phyloP scores from a whole-genome alignment of 2,888 invertebrate species.

The Drosophila rubida region DNA sequence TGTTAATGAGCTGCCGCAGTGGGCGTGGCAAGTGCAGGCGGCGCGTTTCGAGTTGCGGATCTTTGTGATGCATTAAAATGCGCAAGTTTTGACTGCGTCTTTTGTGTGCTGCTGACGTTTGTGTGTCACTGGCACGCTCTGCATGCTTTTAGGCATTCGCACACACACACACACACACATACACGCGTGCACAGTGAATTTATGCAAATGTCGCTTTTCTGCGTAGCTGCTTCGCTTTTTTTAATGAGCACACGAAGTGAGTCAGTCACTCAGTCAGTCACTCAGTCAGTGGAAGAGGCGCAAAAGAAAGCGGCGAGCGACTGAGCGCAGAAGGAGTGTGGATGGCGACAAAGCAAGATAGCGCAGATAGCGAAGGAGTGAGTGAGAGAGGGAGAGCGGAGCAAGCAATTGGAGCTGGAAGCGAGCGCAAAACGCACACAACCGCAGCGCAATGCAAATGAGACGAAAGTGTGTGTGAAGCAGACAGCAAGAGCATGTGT shows the following conservation, averaged over 20 bases:
- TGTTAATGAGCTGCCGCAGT: conserved; percentile 25
- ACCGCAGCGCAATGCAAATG: conserved; percentile 50
- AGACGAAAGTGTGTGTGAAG: conserved; percentile 16
- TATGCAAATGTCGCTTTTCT: conserved; percentile 76
- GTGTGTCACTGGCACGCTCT: conserved; percentile 76
- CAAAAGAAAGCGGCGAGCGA: not conserved
- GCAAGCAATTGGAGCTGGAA: not conserved
- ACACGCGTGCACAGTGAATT: conserved; percentile 35
- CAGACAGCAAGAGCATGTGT: no score
- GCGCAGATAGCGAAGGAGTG: no score
- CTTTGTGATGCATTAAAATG: conserved; percentile 80
- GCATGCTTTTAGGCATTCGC: conserved; percentile 62
- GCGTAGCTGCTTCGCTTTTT: conserved; percentile 74
- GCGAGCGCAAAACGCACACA: conserved; percentile 2
- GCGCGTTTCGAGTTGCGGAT: conserved; percentile 48
- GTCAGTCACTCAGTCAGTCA: no score
- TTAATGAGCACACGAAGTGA: conserved; percentile 67
- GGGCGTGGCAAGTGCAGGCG: not conserved
- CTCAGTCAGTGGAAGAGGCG: no score
- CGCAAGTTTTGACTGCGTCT: conserved; percentile 77
- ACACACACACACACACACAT: conserved; percentile 20
- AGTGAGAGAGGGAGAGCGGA: no score
- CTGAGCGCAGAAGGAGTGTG: not conserved
- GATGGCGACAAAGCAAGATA: no score
- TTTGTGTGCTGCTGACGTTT: conserved; percentile 69